These are phyloP conservation scores for Cephus rjabovi DNA, from an alignment of 2,888 invertebrate genomes.

Conservation along the genomic window DNA sequence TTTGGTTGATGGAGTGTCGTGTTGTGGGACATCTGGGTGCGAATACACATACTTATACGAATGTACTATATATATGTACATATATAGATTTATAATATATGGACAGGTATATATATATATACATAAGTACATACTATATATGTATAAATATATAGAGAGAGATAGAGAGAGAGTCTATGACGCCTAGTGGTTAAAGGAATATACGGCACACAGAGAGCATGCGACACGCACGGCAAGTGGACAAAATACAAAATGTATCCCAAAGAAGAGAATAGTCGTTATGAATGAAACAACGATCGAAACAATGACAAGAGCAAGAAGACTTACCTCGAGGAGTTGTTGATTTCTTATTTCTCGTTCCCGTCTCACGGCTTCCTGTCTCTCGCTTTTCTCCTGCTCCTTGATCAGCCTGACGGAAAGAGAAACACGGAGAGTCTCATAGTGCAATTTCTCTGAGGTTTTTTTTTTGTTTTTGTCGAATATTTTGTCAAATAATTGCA, in stretches of 20 bases:
- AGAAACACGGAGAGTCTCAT: background rate
- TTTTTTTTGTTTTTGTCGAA: background rate
- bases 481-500: conserved; percentile 1
- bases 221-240: conserved; percentile 66
- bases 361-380: conserved; percentile 84
- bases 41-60: conserved; percentile 39
- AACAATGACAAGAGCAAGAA: conserved; percentile 40
- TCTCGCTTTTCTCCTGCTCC: conserved; percentile 83
- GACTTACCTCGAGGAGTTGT: conserved; percentile 86
- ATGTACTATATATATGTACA: conserved; percentile 45
- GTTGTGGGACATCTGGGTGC: conserved; percentile 36
- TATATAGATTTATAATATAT: conserved; percentile 22
- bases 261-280: conserved; percentile 60
- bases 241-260: conserved; percentile 53
- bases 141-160: conserved; percentile 23
- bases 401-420: conserved; percentile 69
- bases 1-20: conserved; percentile 48
- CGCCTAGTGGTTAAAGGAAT: conserved; percentile 27
- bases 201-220: conserved; percentile 66
- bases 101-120: conserved; percentile 26
- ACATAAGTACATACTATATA: conserved; percentile 6
- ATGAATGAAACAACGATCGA: conserved; percentile 61
- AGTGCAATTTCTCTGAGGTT: background rate
- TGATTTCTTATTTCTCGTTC: conserved; percentile 86
- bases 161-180: conserved; percentile 32